Evolutionary conservation across 35 echinoderm and acorn worm species (phyloP).

Genomic region (Stichopus chloronotus): DNA sequence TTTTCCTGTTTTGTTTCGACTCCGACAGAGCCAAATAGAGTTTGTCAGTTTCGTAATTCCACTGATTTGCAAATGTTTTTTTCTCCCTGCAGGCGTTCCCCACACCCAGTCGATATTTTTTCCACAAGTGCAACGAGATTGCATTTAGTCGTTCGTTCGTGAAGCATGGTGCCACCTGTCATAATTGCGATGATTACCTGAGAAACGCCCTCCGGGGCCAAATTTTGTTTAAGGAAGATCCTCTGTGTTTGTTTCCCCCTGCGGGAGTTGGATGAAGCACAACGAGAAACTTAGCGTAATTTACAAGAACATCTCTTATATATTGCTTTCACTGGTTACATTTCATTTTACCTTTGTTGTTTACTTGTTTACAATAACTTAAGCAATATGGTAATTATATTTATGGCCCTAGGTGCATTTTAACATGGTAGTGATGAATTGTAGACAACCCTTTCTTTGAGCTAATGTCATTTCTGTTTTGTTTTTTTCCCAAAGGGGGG

Average conservation of each 20-base stretch:
- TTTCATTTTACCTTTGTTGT: too few relatives aligned
- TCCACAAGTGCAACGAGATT: background rate
- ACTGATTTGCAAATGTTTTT: background rate
- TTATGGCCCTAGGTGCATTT: too few relatives aligned
- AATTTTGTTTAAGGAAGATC: background rate
- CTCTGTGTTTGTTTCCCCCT: background rate
- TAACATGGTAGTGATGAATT: too few relatives aligned
- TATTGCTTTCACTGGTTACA: too few relatives aligned
- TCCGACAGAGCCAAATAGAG: background rate
- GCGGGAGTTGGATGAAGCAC: background rate
- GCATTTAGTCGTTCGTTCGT: background rate
- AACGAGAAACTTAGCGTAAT: too few relatives aligned
- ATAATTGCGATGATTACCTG: slow-evolving; percentile 22
- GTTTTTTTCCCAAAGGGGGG: too few relatives aligned
- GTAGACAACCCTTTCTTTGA: too few relatives aligned
- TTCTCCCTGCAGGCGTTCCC: background rate
- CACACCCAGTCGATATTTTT: background rate
- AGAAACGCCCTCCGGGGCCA: background rate
- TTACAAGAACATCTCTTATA: too few relatives aligned
- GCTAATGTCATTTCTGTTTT: too few relatives aligned
- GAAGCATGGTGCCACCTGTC: background rate
- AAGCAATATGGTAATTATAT: too few relatives aligned
- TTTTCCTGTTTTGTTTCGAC: background rate
- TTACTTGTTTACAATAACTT: too few relatives aligned
- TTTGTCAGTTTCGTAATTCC: background rate